A percentile compares a stretch with the other conserved stretches of the same genome.
These are phyloP conservation scores for Abscondita cerata DNA, from an alignment of 2,888 invertebrate species.

Conservation along the genomic window DNA sequence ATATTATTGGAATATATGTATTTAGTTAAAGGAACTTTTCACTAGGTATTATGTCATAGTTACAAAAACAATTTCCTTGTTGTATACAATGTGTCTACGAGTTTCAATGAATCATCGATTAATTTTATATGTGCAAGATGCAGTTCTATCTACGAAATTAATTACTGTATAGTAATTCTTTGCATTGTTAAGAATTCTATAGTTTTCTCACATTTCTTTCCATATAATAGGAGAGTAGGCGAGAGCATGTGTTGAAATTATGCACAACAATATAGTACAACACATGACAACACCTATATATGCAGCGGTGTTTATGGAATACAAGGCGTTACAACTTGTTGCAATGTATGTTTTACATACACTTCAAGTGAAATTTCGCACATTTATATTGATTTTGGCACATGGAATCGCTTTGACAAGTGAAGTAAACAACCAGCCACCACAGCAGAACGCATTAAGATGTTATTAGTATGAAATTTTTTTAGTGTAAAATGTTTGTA, in stretches of 20 bases:
- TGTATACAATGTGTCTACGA: not conserved
- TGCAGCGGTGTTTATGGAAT: slow-evolving; percentile 30
- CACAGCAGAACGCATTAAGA: slow-evolving; percentile 19
- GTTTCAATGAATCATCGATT: not conserved
- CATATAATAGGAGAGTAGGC: slow-evolving; percentile 31
- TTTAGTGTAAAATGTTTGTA: slow-evolving; percentile 37
- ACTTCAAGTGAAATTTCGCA: slow-evolving; percentile 22
- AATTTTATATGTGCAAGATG: not conserved
- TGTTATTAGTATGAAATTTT: slow-evolving; percentile 25
- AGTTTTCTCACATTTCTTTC: slow-evolving; percentile 31
- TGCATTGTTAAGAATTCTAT: slow-evolving; percentile 22
- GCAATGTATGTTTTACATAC: slow-evolving; percentile 31
- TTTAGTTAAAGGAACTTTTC: no score
- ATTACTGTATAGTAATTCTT: slow-evolving; percentile 2
- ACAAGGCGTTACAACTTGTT: slow-evolving; percentile 32
- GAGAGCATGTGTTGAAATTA: slow-evolving; percentile 34
- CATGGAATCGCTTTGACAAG: no score
- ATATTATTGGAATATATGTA: no score
- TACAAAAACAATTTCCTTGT: slow-evolving; percentile 20
- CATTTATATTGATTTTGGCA: slow-evolving; percentile 22
- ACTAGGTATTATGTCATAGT: slow-evolving; percentile 16
- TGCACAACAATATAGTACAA: slow-evolving; percentile 34
- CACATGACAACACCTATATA: slow-evolving; percentile 32
- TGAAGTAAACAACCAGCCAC: no score
- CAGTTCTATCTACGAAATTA: not conserved